Percentiles rank a stretch among this genome's conserved stretches.
These are phyloP conservation scores for Gavia stellata DNA, from an alignment of 2,113 vertebrate species.

Conservation along the genomic window DNA sequence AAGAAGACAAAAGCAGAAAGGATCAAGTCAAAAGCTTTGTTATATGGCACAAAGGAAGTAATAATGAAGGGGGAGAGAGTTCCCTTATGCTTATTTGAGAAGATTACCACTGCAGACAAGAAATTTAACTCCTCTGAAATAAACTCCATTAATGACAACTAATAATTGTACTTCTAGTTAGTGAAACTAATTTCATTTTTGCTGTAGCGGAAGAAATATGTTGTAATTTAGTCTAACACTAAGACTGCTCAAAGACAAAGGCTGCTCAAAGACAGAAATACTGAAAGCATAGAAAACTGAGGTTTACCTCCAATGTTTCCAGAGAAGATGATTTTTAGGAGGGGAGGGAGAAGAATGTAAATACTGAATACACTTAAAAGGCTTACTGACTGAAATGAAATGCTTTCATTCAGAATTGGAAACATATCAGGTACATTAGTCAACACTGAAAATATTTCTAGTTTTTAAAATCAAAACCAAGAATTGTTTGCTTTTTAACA, in stretches of 20 bases:
- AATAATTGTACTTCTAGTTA: neutral
- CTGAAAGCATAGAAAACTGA: neutral
- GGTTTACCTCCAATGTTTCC: neutral
- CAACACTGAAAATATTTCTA: neutral
- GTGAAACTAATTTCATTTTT: neutral
- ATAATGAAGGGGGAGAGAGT: neutral
- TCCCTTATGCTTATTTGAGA: neutral
- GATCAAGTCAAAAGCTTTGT: neutral
- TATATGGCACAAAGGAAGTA: neutral
- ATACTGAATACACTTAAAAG: neutral
- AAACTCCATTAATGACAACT: neutral
- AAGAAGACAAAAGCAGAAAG: neutral
- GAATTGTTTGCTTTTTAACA: neutral
- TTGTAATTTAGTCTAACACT: neutral
- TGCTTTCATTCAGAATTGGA: neutral
- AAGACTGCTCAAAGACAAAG: neutral
- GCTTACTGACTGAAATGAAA: neutral
- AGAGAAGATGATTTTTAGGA: neutral
- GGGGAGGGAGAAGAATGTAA: neutral
- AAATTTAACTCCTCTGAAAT: neutral
- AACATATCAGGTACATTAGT: neutral
- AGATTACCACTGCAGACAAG: neutral
- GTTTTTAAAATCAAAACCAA: neutral
- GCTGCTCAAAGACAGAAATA: neutral
- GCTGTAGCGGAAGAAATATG: neutral